Evolutionary conservation across 2,888 invertebrate species (phyloP).

Genomic region (Taphrorychus bicolor): DNA sequence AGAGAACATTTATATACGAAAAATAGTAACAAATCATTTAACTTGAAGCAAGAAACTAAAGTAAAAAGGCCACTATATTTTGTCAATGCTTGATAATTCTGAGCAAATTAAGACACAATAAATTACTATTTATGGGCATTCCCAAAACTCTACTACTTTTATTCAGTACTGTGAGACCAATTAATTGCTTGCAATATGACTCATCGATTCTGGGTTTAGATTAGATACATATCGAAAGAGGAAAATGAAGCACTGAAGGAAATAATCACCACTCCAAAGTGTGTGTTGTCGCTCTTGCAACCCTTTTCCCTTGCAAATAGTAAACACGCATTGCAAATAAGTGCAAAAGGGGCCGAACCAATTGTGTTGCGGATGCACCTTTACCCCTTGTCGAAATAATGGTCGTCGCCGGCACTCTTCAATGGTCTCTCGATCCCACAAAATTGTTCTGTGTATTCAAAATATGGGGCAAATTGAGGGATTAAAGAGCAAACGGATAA

Average conservation of each 20-base stretch:
- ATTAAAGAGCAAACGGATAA: background rate
- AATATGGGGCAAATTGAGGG: background rate
- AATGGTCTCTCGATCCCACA: background rate
- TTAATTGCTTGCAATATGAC: background rate
- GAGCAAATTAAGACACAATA: too few species aligned
- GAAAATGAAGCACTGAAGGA: background rate
- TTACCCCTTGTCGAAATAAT: background rate
- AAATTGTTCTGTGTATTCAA: background rate
- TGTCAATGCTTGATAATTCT: too few species aligned
- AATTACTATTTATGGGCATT: too few species aligned
- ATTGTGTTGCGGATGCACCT: background rate
- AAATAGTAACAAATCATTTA: too few species aligned
- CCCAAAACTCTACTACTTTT: too few species aligned
- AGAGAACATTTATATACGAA: too few species aligned
- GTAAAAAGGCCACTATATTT: too few species aligned
- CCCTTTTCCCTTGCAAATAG: background rate
- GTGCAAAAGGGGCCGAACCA: background rate
- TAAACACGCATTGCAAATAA: conserved; percentile 1
- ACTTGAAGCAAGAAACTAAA: too few species aligned
- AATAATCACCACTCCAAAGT: background rate
- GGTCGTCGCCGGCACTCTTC: background rate
- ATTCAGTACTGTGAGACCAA: too few species aligned
- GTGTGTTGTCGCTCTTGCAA: conserved; percentile 1
- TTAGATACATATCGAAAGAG: too few species aligned
- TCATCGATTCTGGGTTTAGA: background rate